These are phyloP conservation scores for Onychostruthus taczanowskii DNA, from an alignment of 2,113 vertebrate species.

Conservation along the genomic window DNA sequence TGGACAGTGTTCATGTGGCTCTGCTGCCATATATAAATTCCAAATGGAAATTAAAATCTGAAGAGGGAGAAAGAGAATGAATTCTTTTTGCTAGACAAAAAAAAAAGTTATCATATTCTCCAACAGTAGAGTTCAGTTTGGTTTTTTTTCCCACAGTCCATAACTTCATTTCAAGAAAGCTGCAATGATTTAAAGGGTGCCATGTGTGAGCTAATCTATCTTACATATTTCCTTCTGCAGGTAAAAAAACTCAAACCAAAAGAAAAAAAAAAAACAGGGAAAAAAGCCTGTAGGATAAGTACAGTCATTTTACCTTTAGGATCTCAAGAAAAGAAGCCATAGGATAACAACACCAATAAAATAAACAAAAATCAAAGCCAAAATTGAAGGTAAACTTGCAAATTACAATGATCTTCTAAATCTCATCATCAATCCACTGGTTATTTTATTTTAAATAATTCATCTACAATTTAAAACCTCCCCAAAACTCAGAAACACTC, in stretches of 20 bases:
- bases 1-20: neutral
- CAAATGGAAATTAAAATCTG: neutral
- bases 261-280: neutral
- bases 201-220: neutral
- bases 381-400: neutral
- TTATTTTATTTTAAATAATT: neutral
- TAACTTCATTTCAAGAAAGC: neutral
- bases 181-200: neutral
- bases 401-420: neutral
- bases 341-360: neutral
- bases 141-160: neutral
- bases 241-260: accelerated
- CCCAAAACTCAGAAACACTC: neutral
- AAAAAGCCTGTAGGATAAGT: neutral
- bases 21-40: neutral
- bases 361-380: neutral
- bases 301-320: neutral
- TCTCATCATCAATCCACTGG: neutral
- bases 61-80: neutral
- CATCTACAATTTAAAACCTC: neutral
- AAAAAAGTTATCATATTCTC: neutral
- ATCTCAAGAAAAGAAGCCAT: neutral
- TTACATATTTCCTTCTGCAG: neutral
- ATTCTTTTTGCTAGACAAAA: neutral
- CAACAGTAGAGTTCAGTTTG: neutral